These are phyloP conservation scores for Folsomia manolachei DNA, from an alignment of 2,888 invertebrate genomes.

Conservation along the genomic window DNA sequence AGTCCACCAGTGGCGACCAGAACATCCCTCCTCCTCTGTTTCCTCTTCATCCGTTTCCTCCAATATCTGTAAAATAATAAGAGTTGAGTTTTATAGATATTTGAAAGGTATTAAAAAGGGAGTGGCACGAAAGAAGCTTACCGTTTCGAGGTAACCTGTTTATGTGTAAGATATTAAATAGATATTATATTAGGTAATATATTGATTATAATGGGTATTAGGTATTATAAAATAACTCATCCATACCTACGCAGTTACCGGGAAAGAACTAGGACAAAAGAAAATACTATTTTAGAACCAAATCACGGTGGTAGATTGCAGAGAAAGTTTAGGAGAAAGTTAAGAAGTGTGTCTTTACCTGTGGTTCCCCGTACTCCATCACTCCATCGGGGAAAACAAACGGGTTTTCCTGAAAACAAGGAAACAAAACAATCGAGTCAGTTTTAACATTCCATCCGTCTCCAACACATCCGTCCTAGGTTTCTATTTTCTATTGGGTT, in stretches of 20 bases:
- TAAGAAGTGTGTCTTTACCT: slow-evolving; percentile 19
- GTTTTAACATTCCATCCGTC: neutral
- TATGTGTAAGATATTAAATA: no score
- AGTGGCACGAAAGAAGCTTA: neutral
- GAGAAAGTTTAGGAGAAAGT: no score
- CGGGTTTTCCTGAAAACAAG: slow-evolving; percentile 43
- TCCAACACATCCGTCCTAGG: neutral
- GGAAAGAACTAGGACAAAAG: slow-evolving; percentile 39
- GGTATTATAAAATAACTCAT: no score
- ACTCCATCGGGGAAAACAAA: slow-evolving; percentile 50
- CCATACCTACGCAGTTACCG: slow-evolving; percentile 50
- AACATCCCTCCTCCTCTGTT: slow-evolving; percentile 50
- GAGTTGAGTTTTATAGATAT: no score
- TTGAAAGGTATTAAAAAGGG: no score
- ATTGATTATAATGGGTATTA: no score
- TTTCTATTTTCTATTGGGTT: neutral
- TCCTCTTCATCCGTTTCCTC: slow-evolving; percentile 51
- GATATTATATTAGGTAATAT: no score
- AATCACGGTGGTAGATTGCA: no score
- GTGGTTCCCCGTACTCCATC: slow-evolving; percentile 50
- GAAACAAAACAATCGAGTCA: slow-evolving; percentile 9
- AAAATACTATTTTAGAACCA: no score
- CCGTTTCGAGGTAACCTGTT: slow-evolving; percentile 51
- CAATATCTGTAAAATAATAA: slow-evolving; percentile 46
- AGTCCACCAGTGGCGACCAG: slow-evolving; percentile 51